phyloP scores from a whole-genome alignment of 2,888 invertebrate species.

The Ischnura elegans region DNA sequence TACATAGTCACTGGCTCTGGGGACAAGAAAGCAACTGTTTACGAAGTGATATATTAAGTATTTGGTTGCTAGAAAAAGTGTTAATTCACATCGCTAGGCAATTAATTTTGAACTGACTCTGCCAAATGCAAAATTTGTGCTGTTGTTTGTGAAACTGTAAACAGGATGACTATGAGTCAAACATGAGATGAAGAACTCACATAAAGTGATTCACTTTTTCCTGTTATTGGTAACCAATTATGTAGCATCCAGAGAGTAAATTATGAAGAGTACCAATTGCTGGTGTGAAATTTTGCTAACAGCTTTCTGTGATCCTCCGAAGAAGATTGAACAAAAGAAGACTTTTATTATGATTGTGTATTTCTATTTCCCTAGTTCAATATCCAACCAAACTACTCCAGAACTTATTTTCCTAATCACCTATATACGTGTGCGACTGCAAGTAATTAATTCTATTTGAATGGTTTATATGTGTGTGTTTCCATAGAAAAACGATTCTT shows the following conservation, averaged over 20 bases:
- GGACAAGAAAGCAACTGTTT: conserved; percentile 98
- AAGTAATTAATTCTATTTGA: conserved; percentile 53
- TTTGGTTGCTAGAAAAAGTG: conserved; percentile 57
- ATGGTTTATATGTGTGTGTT: conserved; percentile 47
- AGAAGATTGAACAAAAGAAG: conserved; percentile 58
- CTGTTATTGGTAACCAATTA: conserved; percentile 39
- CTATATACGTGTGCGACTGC: conserved; percentile 48
- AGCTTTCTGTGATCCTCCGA: conserved; percentile 61
- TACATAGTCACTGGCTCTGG: conserved; percentile 99
- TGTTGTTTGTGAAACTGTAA: conserved; percentile 41
- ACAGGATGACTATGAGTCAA: conserved; percentile 54
- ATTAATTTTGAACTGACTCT: conserved; percentile 9
- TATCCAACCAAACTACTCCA: conserved; percentile 65
- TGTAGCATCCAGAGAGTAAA: conserved; percentile 50
- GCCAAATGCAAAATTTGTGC: conserved; percentile 35
- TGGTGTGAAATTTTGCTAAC: conserved; percentile 45
- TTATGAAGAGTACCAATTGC: conserved; percentile 37
- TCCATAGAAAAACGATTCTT: conserved; percentile 4
- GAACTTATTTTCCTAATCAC: conserved; percentile 66
- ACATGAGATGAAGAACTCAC: conserved; percentile 19
- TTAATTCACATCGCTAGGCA: conserved; percentile 36
- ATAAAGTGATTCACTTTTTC: conserved; percentile 54
- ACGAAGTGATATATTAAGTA: conserved; percentile 93
- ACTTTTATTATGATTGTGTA: conserved; percentile 63
- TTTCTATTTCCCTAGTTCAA: conserved; percentile 63